Conservation (phyloP, 64 coral and sea anemone species). For the Dendronephthya gigantea region DNA sequence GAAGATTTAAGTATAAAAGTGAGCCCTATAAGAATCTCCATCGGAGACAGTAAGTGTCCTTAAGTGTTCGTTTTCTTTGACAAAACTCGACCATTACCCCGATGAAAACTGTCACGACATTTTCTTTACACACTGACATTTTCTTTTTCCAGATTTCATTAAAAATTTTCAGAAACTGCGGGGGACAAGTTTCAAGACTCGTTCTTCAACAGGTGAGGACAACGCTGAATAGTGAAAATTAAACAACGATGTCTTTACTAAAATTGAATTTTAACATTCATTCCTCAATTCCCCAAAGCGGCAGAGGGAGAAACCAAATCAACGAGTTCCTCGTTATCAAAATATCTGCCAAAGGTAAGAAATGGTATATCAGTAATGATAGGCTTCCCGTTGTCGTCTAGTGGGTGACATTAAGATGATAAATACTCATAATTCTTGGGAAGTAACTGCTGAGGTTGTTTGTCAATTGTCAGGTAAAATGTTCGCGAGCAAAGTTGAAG, state of each 20-base stretch:
- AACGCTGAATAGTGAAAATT: no score
- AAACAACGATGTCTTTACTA: no score
- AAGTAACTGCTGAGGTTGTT: no score
- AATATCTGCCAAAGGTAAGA: neutral
- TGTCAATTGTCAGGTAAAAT: no score
- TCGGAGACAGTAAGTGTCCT: conserved; percentile 14
- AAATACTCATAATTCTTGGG: no score
- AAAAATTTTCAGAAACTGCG: neutral
- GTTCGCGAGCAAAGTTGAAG: no score
- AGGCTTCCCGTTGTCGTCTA: no score
- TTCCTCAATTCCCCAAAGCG: neutral
- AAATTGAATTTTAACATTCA: neutral
- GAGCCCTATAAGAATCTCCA: neutral
- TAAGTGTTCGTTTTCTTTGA: no score
- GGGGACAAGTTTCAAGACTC: neutral
- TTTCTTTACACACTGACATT: neutral
- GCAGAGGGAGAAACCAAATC: neutral
- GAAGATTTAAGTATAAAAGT: neutral
- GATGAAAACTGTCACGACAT: no score
- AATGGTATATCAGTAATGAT: neutral
- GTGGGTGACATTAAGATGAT: no score
- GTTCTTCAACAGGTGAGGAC: neutral
- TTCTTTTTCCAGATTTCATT: neutral
- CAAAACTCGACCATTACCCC: no score
- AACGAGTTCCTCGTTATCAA: neutral